phyloP scores from a whole-genome alignment of 2,113 vertebrate species.

The Chauna torquata region DNA sequence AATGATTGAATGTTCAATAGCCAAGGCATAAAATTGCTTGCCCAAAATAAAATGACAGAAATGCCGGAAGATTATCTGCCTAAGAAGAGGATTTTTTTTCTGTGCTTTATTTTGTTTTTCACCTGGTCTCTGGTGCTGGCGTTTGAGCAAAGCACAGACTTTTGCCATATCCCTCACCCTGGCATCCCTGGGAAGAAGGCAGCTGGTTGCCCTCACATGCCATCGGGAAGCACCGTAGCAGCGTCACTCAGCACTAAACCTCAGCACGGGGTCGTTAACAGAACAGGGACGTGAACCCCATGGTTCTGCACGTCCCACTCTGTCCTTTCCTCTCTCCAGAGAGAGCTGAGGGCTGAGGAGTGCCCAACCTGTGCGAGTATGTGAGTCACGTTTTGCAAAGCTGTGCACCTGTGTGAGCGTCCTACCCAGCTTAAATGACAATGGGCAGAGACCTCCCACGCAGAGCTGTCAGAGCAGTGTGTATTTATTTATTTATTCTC shows the following conservation, averaged over 20 bases:
- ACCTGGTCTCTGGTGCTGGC: background rate
- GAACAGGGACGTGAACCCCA: background rate
- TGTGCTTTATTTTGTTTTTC: background rate
- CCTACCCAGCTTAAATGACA: conserved; percentile 19
- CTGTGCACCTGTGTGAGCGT: conserved; percentile 13
- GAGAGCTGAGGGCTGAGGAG: background rate
- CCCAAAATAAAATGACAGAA: background rate
- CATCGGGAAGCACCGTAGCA: background rate
- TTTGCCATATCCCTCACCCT: background rate
- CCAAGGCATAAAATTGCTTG: background rate
- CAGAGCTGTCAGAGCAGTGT: background rate
- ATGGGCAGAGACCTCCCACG: conserved; percentile 17
- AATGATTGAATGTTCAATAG: background rate
- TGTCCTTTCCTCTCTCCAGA: background rate
- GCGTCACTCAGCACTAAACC: background rate
- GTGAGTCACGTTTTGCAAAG: conserved; percentile 45
- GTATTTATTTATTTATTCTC: conserved; percentile 34
- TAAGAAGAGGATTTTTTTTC: background rate
- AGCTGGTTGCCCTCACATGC: background rate
- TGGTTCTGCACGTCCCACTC: background rate
- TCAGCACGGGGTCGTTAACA: background rate
- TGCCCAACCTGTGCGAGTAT: background rate
- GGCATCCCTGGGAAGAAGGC: background rate
- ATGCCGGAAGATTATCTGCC: background rate
- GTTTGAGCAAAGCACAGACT: background rate